Evolutionary conservation across 2,888 invertebrate genomes (phyloP).

Genomic region (Barypeithes pellucidus): DNA sequence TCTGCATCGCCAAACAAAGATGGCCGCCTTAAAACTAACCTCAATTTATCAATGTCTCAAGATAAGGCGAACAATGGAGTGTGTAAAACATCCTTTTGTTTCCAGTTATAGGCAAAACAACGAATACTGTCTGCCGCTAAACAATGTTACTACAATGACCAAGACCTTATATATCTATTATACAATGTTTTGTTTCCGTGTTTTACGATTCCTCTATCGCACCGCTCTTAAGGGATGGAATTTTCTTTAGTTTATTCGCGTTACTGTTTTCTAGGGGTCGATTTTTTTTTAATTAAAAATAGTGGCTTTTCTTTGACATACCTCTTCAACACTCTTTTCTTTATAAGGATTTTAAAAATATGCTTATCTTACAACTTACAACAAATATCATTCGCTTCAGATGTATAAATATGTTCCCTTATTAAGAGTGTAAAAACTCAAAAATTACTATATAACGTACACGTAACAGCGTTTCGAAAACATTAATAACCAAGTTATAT

Average conservation of each 20-base stretch:
- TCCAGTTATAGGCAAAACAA: constrained; percentile 70
- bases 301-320: no score
- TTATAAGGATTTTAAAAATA: no score
- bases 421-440: no score
- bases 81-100: constrained; percentile 72
- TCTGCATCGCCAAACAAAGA: constrained; percentile 64
- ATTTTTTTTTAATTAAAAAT: no score
- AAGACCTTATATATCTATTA: constrained; percentile 63
- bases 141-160: constrained; percentile 69
- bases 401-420: no score
- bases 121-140: constrained; percentile 64
- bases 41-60: constrained; percentile 73
- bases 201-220: constrained; percentile 53
- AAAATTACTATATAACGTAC: no score
- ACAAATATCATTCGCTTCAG: no score
- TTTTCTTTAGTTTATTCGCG: constrained; percentile 44
- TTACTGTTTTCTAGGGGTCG: no score
- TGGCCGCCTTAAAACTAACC: constrained; percentile 71
- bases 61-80: constrained; percentile 72
- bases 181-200: constrained; percentile 52
- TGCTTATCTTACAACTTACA: no score
- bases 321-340: no score
- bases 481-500: no score
- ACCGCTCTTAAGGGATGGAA: constrained; percentile 37
- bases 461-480: no score